Evolutionary conservation across 1,140 invertebrate genomes (phyloP).

Genomic region (Trachymyrmex cornetzi): DNA sequence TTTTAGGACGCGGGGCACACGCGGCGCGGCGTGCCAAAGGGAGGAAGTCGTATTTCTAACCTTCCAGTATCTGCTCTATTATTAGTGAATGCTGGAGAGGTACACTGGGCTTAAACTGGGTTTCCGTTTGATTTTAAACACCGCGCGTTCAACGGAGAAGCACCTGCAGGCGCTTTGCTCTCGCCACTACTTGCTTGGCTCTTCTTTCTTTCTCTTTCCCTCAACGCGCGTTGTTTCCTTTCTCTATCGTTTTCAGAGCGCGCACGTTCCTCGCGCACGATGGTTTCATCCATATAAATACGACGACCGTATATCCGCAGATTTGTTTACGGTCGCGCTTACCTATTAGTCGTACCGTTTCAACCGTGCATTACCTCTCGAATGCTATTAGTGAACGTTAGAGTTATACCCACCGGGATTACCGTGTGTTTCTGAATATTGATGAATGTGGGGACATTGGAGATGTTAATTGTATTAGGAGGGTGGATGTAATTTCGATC

Average conservation of each 20-base stretch:
- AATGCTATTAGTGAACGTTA: background rate
- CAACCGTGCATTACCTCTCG: background rate
- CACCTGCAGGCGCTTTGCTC: slow-evolving; percentile 19
- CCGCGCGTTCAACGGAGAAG: slow-evolving; percentile 5
- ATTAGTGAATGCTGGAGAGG: slow-evolving; percentile 70
- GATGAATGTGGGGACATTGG: slow-evolving; percentile 12
- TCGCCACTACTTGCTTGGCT: background rate
- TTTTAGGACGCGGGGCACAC: slow-evolving; percentile 66
- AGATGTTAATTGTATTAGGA: slow-evolving; percentile 14
- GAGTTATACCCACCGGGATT: background rate
- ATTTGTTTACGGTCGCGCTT: slow-evolving; percentile 13
- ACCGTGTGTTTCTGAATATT: slow-evolving; percentile 14
- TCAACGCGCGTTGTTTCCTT: background rate
- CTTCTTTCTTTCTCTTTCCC: background rate
- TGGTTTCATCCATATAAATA: slow-evolving; percentile 45
- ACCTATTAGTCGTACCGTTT: slow-evolving; percentile 5
- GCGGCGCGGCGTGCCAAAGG: slow-evolving; percentile 66
- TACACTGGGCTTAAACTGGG: slow-evolving; percentile 61
- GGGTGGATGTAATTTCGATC: no score
- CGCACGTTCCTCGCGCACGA: slow-evolving; percentile 25
- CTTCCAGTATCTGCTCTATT: slow-evolving; percentile 76
- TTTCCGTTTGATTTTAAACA: slow-evolving; percentile 74
- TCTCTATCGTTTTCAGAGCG: slow-evolving; percentile 26
- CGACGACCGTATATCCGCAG: slow-evolving; percentile 10
- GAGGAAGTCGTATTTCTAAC: slow-evolving; percentile 79